These are phyloP conservation scores for Gnatocerus cornutus DNA, from an alignment of 2,888 invertebrate species.

Conservation along the genomic window DNA sequence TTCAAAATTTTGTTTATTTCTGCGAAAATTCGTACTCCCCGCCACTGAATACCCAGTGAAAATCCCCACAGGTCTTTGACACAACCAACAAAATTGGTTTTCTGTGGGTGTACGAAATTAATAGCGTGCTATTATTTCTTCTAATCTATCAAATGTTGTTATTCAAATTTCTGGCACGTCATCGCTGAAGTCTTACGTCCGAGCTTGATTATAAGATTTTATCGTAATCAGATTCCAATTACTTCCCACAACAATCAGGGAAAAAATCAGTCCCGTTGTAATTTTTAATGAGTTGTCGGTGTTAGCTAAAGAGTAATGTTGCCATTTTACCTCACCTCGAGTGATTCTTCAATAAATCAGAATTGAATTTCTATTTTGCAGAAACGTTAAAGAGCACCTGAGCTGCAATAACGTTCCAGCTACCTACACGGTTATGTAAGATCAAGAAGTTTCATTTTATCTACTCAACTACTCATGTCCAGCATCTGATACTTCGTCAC, in stretches of 20 bases:
- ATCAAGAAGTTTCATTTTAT: slow-evolving; percentile 18
- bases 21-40: too few relatives aligned
- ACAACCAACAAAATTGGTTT: slow-evolving; percentile 36
- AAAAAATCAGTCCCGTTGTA: neutral
- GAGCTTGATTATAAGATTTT: slow-evolving; percentile 45
- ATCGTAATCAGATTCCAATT: slow-evolving; percentile 47
- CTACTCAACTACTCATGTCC: slow-evolving; percentile 12
- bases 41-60: too few relatives aligned
- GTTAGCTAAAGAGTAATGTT: neutral
- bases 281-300: too few relatives aligned
- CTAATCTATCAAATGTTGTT: slow-evolving; percentile 49
- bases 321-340: neutral
- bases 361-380: neutral
- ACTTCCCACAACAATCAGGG: slow-evolving; percentile 20
- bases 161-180: slow-evolving; percentile 51
- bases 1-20: too few relatives aligned
- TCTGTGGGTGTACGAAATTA: slow-evolving; percentile 48
- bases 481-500: slow-evolving; percentile 25
- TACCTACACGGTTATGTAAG: neutral
- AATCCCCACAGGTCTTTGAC: slow-evolving; percentile 26
- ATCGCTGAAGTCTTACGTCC: slow-evolving; percentile 45
- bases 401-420: neutral
- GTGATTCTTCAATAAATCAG: neutral
- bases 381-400: slow-evolving; percentile 13
- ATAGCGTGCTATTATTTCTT: slow-evolving; percentile 45